phyloP scores from a whole-genome alignment of 2,113 vertebrate genomes.

The Progne subis region DNA sequence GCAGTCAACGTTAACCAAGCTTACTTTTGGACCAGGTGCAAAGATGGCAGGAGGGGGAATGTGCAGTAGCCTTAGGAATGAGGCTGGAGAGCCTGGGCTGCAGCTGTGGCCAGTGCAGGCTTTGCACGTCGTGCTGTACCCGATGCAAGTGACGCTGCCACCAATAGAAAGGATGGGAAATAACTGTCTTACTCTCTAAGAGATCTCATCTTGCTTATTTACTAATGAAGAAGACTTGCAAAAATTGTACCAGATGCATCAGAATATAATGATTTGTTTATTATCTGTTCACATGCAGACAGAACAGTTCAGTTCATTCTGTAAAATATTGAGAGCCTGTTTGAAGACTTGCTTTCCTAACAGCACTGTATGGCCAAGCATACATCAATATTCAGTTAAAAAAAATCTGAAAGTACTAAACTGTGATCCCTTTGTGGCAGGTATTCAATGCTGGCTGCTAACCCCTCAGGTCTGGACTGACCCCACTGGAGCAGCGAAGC shows the following conservation, averaged over 20 bases:
- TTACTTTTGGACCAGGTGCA: neutral
- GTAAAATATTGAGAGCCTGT: neutral
- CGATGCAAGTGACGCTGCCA: accelerated
- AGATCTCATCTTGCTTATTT: neutral
- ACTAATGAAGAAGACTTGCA: neutral
- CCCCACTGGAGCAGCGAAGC: neutral
- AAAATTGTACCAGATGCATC: neutral
- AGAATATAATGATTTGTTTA: neutral
- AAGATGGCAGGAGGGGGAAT: neutral
- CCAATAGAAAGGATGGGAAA: neutral
- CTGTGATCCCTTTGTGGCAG: neutral
- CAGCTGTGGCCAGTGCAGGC: neutral
- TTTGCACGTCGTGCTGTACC: neutral
- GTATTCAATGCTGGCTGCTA: neutral
- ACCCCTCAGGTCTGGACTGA: no score
- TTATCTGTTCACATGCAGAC: neutral
- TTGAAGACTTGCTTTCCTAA: neutral
- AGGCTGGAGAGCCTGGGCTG: neutral
- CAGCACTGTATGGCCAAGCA: neutral
- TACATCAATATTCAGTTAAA: neutral
- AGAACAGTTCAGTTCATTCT: neutral
- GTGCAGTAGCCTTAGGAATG: neutral
- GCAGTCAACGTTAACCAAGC: neutral
- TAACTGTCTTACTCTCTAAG: neutral
- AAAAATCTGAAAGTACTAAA: neutral